phyloP scores from a whole-genome alignment of 2,888 invertebrate species.

The Melinaea menophilus region DNA sequence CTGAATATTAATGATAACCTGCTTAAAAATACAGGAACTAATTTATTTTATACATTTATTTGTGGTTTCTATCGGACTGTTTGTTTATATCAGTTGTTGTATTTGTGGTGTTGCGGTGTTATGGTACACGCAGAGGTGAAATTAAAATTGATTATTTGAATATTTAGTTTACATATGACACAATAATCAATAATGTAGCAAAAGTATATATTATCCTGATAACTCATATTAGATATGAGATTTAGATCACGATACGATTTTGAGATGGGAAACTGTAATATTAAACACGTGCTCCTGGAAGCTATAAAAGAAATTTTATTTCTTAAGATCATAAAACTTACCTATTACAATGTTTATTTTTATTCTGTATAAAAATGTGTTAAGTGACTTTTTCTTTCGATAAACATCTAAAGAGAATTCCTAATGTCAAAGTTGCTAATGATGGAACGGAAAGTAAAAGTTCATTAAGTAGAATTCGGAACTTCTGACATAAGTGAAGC shows the following conservation, averaged over 20 bases:
- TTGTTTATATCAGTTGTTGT: constrained; percentile 10
- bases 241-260: no score
- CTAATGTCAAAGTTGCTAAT: constrained; percentile 13
- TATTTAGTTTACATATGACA: constrained; percentile 1
- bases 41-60: constrained; percentile 13
- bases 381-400: neutral
- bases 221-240: no score
- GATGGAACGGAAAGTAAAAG: constrained; percentile 12
- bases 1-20: neutral
- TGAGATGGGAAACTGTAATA: neutral
- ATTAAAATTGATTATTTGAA: constrained; percentile 6
- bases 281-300: neutral
- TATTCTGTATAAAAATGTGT: neutral
- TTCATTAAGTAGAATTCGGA: constrained; percentile 9
- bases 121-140: constrained; percentile 6
- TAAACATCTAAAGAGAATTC: constrained; percentile 1
- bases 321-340: neutral
- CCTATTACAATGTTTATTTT: no score
- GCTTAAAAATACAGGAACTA: neutral
- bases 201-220: no score
- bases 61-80: constrained; percentile 11
- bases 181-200: neutral
- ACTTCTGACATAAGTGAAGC: no score
- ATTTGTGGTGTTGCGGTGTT: constrained; percentile 11
- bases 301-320: constrained; percentile 10